phyloP scores from a whole-genome alignment of 2,888 invertebrate species.

The Eupithecia subumbrata region DNA sequence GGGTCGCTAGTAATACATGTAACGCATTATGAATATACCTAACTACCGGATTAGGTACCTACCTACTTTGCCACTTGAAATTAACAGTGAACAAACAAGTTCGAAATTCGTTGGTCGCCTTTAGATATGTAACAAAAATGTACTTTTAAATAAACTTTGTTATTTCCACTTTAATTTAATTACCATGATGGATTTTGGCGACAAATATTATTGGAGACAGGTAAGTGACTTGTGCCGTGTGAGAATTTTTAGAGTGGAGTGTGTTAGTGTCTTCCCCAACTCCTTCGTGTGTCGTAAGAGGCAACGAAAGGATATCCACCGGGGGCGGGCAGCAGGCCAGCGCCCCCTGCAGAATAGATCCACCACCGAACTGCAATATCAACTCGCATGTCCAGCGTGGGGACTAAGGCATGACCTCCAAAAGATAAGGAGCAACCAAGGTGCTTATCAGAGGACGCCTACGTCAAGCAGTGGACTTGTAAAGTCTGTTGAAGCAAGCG shows the following conservation, averaged over 20 bases:
- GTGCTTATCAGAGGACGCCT: too few species aligned
- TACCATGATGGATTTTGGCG: conserved; percentile 5
- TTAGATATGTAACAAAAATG: background rate
- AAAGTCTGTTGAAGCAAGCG: too few species aligned
- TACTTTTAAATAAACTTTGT: background rate
- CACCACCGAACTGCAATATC: background rate
- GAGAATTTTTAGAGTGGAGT: background rate
- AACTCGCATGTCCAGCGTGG: too few species aligned
- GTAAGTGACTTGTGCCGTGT: background rate
- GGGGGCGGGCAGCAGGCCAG: background rate
- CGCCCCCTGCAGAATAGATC: background rate
- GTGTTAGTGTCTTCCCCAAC: background rate
- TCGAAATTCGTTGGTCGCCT: background rate
- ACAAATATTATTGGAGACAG: conserved; percentile 20
- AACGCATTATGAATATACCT: background rate
- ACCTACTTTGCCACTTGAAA: background rate
- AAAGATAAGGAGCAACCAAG: background rate
- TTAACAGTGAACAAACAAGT: background rate
- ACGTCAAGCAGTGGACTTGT: too few species aligned
- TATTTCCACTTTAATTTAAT: background rate
- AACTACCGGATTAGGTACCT: background rate
- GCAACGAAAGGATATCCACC: background rate
- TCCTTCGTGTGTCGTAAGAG: background rate
- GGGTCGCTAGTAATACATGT: too few species aligned
- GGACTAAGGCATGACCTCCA: too few species aligned